Conservation (phyloP, 2,113 vertebrate genomes). For the Archilochus colubris region DNA sequence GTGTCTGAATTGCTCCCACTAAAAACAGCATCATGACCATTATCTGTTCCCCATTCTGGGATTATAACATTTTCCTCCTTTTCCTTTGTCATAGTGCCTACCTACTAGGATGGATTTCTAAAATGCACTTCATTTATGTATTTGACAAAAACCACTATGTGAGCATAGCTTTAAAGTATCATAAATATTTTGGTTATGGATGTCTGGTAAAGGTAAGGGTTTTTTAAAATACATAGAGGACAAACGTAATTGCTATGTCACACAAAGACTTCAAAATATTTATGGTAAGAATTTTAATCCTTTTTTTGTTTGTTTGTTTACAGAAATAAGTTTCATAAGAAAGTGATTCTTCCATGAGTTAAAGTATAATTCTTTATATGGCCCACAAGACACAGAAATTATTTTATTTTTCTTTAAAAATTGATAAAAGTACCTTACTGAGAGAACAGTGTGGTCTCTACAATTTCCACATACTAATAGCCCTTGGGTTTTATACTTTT, state of each 20-base stretch:
- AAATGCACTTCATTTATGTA: neutral
- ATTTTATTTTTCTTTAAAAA: neutral
- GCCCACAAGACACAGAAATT: neutral
- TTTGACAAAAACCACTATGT: neutral
- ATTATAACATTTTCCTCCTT: neutral
- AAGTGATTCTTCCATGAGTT: fast-evolving
- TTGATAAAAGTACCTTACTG: neutral
- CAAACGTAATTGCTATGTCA: neutral
- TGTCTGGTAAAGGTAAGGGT: neutral
- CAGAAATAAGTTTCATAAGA: neutral
- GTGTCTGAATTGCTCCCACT: neutral
- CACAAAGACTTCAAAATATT: neutral
- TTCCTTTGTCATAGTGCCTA: neutral
- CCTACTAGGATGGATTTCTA: neutral
- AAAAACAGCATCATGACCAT: neutral
- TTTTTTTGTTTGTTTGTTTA: neutral
- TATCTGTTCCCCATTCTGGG: neutral
- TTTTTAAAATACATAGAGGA: neutral
- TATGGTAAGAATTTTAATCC: neutral
- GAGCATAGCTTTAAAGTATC: neutral
- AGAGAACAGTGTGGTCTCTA: neutral
- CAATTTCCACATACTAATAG: neutral
- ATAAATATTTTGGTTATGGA: neutral
- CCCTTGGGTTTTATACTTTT: neutral
- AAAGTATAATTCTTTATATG: neutral